Evolutionary conservation across 2,797 vertebrate species (phyloP).

Genomic region (Lateolabrax maculatus): DNA sequence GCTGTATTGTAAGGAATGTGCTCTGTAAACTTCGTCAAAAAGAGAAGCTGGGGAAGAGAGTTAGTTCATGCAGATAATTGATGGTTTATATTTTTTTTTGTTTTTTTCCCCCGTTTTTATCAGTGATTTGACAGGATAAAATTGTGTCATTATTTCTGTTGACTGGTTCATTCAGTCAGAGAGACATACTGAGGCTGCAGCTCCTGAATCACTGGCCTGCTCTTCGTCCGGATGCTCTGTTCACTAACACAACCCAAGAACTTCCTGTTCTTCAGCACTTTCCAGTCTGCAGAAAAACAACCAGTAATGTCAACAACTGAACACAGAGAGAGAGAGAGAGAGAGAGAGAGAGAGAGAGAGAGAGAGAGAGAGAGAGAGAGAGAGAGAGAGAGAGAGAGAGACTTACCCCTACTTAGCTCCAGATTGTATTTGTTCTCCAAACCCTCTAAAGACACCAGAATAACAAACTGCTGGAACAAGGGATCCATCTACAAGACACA

Average conservation of each 20-base stretch:
- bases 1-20: too few relatives aligned
- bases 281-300: conserved; percentile 84
- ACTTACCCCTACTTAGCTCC: conserved; percentile 73
- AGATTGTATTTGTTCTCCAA: conserved; percentile 91
- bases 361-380: not conserved
- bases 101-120: too few relatives aligned
- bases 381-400: not conserved
- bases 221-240: conserved; percentile 90
- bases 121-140: too few relatives aligned
- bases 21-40: too few relatives aligned
- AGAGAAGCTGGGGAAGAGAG: too few relatives aligned
- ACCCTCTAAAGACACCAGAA: conserved; percentile 91
- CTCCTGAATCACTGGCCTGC: conserved; percentile 90
- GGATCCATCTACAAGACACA: conserved; percentile 79
- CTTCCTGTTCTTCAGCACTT: conserved; percentile 90
- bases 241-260: conserved; percentile 90
- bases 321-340: not conserved
- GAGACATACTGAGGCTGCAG: conserved; percentile 79
- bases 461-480: conserved; percentile 90
- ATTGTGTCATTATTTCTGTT: too few relatives aligned
- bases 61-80: too few relatives aligned
- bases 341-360: not conserved
- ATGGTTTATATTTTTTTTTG: too few relatives aligned
- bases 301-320: not conserved
- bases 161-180: not conserved